These are phyloP conservation scores for Galbula dea DNA, from an alignment of 2,113 vertebrate genomes.

Conservation along the genomic window DNA sequence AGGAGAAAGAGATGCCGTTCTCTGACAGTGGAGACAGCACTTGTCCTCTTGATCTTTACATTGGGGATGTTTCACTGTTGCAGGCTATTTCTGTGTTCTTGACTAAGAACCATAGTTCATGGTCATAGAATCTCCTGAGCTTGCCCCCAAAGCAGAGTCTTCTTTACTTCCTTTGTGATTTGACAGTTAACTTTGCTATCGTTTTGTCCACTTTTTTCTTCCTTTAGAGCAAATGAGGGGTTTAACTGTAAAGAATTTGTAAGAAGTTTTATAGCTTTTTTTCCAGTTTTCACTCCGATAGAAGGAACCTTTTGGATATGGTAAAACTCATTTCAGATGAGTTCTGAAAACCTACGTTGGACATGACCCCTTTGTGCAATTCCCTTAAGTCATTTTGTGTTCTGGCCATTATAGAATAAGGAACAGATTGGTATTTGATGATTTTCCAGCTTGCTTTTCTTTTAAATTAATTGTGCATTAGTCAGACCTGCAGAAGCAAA, in stretches of 20 bases:
- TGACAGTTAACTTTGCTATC: not conserved
- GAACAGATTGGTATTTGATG: not conserved
- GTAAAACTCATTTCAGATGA: not conserved
- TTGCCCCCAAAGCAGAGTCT: not conserved
- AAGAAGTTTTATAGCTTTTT: not conserved
- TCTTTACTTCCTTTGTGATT: not conserved
- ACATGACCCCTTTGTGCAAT: not conserved
- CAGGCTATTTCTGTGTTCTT: not conserved
- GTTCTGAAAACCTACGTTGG: not conserved
- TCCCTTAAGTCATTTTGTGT: not conserved
- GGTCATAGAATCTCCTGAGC: not conserved
- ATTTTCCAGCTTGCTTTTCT: not conserved
- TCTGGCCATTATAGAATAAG: not conserved
- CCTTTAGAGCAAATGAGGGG: not conserved
- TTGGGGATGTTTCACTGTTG: not conserved
- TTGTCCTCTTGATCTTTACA: not conserved
- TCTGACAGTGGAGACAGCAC: not conserved
- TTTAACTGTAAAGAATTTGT: not conserved
- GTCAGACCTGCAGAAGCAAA: not conserved
- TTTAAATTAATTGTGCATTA: not conserved
- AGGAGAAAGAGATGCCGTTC: not conserved
- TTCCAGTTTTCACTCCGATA: not conserved
- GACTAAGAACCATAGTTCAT: not conserved
- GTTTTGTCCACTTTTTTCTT: not conserved
- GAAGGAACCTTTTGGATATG: not conserved